Percentiles rank a stretch among this genome's conserved stretches.
Conservation (phyloP, 1,140 invertebrate species). For the Drosophila miranda region DNA sequence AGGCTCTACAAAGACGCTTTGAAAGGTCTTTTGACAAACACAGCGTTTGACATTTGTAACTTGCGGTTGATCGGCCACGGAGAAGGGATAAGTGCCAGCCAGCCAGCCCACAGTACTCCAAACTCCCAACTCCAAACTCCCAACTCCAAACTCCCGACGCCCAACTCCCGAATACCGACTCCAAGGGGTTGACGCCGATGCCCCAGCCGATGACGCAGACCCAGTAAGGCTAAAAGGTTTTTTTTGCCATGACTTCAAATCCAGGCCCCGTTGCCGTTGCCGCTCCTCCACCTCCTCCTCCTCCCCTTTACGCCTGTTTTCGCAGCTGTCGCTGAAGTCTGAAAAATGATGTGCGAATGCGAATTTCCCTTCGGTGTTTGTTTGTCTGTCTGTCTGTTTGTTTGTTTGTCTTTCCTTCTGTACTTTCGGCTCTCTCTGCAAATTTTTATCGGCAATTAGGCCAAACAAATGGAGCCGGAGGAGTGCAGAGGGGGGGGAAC, state of each 20-base stretch:
- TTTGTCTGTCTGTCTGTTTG: constrained; percentile 22
- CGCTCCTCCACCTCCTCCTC: neutral
- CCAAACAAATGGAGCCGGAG: constrained; percentile 71
- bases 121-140: neutral
- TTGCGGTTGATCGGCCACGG: constrained; percentile 76
- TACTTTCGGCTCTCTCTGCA: constrained; percentile 39
- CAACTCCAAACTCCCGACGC: too few relatives aligned
- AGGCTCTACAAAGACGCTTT: constrained; percentile 26
- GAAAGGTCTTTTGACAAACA: constrained; percentile 70
- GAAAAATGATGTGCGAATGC: constrained; percentile 76
- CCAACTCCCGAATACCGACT: neutral
- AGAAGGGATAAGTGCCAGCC: constrained; percentile 62
- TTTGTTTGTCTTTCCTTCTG: constrained; percentile 26
- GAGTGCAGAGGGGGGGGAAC: constrained; percentile 4
- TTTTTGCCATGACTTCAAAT: constrained; percentile 56
- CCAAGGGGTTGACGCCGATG: constrained; percentile 44
- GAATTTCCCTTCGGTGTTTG: constrained; percentile 38
- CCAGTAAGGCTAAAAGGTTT: constrained; percentile 53
- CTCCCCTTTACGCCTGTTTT: constrained; percentile 45
- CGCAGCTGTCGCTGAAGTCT: constrained; percentile 70
- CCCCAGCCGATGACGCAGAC: constrained; percentile 27
- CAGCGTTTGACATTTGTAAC: constrained; percentile 78
- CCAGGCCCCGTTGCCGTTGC: constrained; percentile 8
- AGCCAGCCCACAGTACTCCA: neutral
- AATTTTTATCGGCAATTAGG: constrained; percentile 75